Conservation (phyloP, 2,888 invertebrate species). For the Lumbricus terrestris region DNA sequence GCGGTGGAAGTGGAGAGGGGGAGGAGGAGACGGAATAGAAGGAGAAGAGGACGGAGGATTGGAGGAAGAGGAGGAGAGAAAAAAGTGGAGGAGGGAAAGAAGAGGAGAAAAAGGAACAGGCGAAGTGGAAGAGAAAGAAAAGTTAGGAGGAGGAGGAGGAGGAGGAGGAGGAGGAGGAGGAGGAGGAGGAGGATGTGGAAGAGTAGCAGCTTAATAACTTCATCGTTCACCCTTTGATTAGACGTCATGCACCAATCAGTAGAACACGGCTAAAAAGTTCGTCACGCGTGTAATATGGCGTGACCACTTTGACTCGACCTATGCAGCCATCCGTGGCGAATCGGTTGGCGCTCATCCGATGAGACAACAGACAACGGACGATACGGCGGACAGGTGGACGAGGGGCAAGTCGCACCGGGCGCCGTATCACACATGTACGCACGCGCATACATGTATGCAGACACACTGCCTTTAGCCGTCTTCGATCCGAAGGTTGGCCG, state of each 20-base stretch:
- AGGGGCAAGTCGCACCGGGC: neutral
- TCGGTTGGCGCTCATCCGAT: neutral
- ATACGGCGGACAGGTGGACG: neutral
- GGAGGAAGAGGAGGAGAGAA: no score
- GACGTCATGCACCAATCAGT: neutral
- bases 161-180: neutral
- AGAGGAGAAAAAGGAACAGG: no score
- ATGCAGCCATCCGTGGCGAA: neutral
- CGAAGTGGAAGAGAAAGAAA: no score
- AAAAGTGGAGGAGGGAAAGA: no score
- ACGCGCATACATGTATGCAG: neutral
- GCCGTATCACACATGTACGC: neutral
- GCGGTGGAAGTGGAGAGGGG: no score
- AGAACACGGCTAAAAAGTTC: neutral
- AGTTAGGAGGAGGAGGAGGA: neutral
- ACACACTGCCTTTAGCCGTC: no score
- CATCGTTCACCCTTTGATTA: neutral
- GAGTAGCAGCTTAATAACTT: neutral
- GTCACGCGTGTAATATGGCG: conserved; percentile 3
- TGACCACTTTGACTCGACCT: neutral
- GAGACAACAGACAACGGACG: neutral
- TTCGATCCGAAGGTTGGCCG: no score
- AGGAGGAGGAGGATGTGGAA: neutral
- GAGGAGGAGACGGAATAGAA: no score
- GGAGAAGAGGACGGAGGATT: no score